Conservation (phyloP, 2,797 vertebrate species). For the Oreochromis mossambicus region DNA sequence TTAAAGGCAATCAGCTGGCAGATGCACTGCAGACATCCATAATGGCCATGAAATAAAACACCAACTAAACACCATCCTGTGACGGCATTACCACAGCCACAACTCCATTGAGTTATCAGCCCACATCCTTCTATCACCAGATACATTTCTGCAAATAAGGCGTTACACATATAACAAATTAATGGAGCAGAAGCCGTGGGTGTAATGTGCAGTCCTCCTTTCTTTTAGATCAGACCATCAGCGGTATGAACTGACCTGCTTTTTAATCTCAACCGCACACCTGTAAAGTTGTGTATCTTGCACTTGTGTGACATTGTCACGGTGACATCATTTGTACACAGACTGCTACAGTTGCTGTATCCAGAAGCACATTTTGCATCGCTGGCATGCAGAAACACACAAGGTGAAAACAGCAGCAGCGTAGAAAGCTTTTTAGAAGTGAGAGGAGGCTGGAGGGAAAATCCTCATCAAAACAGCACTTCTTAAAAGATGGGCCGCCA, state of each 20-base stretch:
- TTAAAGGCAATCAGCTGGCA: slow-evolving; percentile 58
- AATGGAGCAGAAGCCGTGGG: background rate
- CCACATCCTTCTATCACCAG: background rate
- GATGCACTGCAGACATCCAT: slow-evolving; percentile 57
- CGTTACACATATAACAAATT: background rate
- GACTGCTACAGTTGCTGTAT: background rate
- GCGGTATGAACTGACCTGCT: background rate
- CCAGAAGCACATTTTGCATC: background rate
- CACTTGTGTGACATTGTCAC: background rate
- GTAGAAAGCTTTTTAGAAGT: slow-evolving; percentile 27
- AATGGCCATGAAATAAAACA: slow-evolving; percentile 57
- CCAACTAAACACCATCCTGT: background rate
- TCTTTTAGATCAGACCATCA: background rate
- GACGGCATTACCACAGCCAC: background rate
- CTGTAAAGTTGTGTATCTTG: background rate
- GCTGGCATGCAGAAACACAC: background rate
- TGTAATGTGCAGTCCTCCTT: background rate
- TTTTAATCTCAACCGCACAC: background rate
- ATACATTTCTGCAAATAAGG: background rate
- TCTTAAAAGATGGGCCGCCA: slow-evolving; percentile 37
- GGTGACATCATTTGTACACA: background rate
- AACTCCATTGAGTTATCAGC: background rate
- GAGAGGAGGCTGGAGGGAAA: slow-evolving; percentile 35
- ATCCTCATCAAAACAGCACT: slow-evolving; percentile 51
- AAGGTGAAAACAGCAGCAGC: background rate